Percentiles rank a stretch among this genome's conserved stretches.
These are phyloP conservation scores for Aspidiotus destructor DNA, from an alignment of 2,888 invertebrate species.

Conservation along the genomic window DNA sequence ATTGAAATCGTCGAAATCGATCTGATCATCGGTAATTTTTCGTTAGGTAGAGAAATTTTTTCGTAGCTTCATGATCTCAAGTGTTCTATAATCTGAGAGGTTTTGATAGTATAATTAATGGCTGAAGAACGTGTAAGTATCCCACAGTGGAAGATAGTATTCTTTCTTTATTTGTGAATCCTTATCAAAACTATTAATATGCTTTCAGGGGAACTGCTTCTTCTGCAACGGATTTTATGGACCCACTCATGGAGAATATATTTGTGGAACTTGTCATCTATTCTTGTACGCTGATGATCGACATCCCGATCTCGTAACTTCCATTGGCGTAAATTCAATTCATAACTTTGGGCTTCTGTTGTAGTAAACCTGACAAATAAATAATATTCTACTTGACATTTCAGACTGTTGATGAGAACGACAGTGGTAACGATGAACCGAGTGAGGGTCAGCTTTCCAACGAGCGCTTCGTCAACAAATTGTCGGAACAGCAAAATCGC, in stretches of 20 bases:
- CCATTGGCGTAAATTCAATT: constrained; percentile 3
- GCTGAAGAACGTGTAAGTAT: too few relatives aligned
- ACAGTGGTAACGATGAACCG: constrained; percentile 92
- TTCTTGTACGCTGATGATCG: constrained; percentile 79
- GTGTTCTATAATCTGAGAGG: too few relatives aligned
- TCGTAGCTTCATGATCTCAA: too few relatives aligned
- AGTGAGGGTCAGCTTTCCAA: constrained; percentile 23
- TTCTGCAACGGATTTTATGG: constrained; percentile 87
- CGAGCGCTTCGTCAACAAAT: constrained; percentile 13
- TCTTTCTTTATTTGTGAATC: constrained; percentile 17
- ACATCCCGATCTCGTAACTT: constrained; percentile 17
- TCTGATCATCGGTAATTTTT: too few relatives aligned
- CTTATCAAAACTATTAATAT: constrained; percentile 7
- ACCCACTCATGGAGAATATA: constrained; percentile 79
- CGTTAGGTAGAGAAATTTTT: background rate
- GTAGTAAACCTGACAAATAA: constrained; percentile 7
- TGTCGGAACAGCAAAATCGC: background rate
- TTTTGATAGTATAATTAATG: too few relatives aligned
- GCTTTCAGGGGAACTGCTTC: constrained; percentile 14
- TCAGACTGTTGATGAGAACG: constrained; percentile 73
- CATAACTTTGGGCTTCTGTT: background rate
- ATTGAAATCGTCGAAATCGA: too few relatives aligned
- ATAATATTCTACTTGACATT: constrained; percentile 23
- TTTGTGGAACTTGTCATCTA: constrained; percentile 83
- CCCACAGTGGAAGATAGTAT: too few relatives aligned